Evolutionary conservation across 2,888 invertebrate species (phyloP), one percentile per base, ranked within the genome.

Genomic region (Alloscopus bannaensis): DNA sequence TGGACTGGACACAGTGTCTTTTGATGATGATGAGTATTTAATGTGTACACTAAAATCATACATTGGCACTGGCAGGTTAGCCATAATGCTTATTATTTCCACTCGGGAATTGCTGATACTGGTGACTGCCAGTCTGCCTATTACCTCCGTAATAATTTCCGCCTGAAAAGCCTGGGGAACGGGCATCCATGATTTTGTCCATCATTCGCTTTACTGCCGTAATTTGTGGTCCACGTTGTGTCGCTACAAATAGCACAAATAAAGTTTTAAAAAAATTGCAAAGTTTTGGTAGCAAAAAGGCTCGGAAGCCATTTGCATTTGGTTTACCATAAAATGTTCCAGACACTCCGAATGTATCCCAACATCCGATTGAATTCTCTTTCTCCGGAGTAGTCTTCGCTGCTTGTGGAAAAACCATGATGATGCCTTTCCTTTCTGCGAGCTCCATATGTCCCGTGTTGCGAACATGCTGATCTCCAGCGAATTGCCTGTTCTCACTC

Each of bases 381-480:
- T 80, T 81, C 71, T 69, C 64, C 0, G 71, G 42, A 3, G 42
- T 40, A 22, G n/a, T 73, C 3, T 18, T 13, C 13, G 28, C 24
- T 1, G 70, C 77, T 47, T 84, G 82, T 20, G 84, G 84, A 59
- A 80, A 80, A 1, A 84, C 45, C 59, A 84, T 60, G 22, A 84
- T 81, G 13, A 84, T 73, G 0, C 66, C 75, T 28, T 80, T 83
- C 36, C 47, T 22, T 11, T 84, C 83, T 0, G 82, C 84, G 1
- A 83, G 31, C 76, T 84, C 82, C 47, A 84, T 40, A 8, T 65
- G 75, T 50, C 84, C 84, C 59, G 70, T 84, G 52, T 83, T 75
- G 24, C 55, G 40, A 13, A 81, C 47, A 45, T 84, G 83, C 11
- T 22, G 62, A 16, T 59, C 16, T 13, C 70, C 75, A 11, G 57